Evolutionary conservation across 2,888 invertebrate genomes (phyloP).

Genomic region (Busseola fusca): DNA sequence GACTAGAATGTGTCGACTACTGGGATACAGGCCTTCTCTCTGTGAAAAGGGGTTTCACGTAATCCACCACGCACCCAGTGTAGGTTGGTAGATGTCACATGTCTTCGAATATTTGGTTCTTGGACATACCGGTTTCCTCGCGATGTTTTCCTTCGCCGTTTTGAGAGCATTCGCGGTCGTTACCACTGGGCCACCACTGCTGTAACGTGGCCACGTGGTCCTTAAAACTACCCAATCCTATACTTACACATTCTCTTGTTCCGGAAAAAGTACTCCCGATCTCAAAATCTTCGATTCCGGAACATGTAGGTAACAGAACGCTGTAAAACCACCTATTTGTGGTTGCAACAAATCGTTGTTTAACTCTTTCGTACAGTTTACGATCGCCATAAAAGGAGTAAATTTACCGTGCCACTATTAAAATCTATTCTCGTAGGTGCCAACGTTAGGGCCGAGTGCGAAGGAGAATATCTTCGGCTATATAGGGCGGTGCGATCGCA

Average conservation of each 20-base stretch:
- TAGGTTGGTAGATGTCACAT: neutral
- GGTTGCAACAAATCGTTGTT: constrained; percentile 80
- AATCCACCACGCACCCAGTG: neutral
- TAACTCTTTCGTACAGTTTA: constrained; percentile 82
- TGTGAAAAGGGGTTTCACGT: neutral
- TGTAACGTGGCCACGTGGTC: neutral
- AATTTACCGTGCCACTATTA: constrained; percentile 75
- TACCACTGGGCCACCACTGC: neutral
- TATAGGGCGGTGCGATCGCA: constrained; percentile 47
- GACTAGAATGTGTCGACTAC: neutral
- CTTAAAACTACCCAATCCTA: constrained; percentile 29
- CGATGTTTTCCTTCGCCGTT: neutral
- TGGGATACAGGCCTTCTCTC: neutral
- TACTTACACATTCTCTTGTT: constrained; percentile 34
- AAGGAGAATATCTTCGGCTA: constrained; percentile 40
- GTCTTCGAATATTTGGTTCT: neutral
- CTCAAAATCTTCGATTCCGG: constrained; percentile 36
- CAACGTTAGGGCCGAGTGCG: constrained; percentile 55
- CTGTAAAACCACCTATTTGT: constrained; percentile 72
- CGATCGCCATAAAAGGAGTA: constrained; percentile 77
- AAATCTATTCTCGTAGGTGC: constrained; percentile 75
- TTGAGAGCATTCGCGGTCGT: neutral
- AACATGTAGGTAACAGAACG: constrained; percentile 42
- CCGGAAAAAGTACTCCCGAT: constrained; percentile 37
- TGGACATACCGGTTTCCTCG: neutral